Evolutionary conservation across 2,797 vertebrate genomes (phyloP).

Genomic region (Lepus townsendii): DNA sequence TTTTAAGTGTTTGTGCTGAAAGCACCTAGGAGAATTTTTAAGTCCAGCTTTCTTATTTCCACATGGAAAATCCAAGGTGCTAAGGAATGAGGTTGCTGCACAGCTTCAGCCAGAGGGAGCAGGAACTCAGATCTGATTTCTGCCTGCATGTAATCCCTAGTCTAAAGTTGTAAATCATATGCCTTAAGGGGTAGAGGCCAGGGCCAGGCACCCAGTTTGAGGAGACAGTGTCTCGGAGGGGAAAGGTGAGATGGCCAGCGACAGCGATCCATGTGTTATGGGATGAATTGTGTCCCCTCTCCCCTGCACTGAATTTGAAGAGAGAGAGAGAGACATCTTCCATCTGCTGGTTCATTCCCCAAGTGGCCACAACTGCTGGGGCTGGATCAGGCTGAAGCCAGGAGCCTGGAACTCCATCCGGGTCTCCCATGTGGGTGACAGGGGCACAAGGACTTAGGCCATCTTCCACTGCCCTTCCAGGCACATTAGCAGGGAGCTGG

Average conservation of each 20-base stretch:
- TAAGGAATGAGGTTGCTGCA: not conserved
- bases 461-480: too few relatives aligned
- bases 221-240: not conserved
- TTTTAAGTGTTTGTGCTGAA: not conserved
- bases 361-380: too few relatives aligned
- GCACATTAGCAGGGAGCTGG: too few relatives aligned
- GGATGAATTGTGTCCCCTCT: not conserved
- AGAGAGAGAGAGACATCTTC: too few relatives aligned
- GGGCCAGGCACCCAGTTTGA: not conserved
- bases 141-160: not conserved
- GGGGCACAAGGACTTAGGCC: too few relatives aligned
- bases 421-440: too few relatives aligned
- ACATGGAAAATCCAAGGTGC: not conserved
- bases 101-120: not conserved
- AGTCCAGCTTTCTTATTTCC: not conserved
- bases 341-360: too few relatives aligned
- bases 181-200: not conserved
- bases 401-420: too few relatives aligned
- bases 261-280: not conserved
- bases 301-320: not conserved
- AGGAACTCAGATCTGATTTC: not conserved
- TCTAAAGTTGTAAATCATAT: not conserved
- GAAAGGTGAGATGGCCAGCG: not conserved
- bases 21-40: conserved; percentile 4
- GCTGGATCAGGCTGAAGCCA: too few relatives aligned